phyloP scores from a whole-genome alignment of 2,888 invertebrate species.

The Drosophila quinaria region DNA sequence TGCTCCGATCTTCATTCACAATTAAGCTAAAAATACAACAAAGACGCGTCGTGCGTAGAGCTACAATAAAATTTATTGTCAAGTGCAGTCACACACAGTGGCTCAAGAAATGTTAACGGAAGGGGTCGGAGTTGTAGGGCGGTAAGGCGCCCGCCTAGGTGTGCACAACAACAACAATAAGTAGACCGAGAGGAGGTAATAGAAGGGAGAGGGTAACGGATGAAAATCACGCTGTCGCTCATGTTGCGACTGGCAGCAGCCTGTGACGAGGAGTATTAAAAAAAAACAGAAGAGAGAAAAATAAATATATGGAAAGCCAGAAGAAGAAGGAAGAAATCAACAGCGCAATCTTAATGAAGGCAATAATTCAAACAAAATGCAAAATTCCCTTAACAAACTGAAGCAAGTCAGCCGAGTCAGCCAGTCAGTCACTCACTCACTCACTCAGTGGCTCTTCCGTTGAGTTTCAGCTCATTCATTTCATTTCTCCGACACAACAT shows the following conservation, averaged over 20 bases:
- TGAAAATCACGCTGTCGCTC: conserved; percentile 72
- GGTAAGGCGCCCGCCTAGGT: conserved; percentile 43
- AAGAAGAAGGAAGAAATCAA: conserved; percentile 62
- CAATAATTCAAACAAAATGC: conserved; percentile 81
- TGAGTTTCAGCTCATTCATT: conserved; percentile 51
- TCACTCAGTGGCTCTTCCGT: conserved; percentile 28
- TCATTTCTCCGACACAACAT: conserved; percentile 53
- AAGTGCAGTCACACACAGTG: conserved; percentile 67
- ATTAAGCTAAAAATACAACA: conserved; percentile 76
- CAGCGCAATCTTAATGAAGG: conserved; percentile 82
- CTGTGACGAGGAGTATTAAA: conserved; percentile 44
- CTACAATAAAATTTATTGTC: conserved; percentile 77
- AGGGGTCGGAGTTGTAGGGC: conserved; percentile 1
- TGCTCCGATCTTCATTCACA: conserved; percentile 68
- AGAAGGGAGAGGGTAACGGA: conserved; percentile 6
- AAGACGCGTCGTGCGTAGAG: conserved; percentile 50
- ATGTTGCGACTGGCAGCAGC: conserved; percentile 54
- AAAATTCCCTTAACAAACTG: conserved; percentile 76
- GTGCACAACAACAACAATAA: conserved; percentile 31
- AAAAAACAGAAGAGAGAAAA: neutral
- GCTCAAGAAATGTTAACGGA: conserved; percentile 58
- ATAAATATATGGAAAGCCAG: neutral
- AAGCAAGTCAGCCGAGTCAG: conserved; percentile 62
- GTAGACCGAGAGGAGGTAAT: conserved; percentile 8
- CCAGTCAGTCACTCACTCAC: conserved; percentile 33